Evolutionary conservation across 2,113 vertebrate genomes (phyloP), one percentile per base, ranked within the genome.

Genomic region (Phainopepla nitens): DNA sequence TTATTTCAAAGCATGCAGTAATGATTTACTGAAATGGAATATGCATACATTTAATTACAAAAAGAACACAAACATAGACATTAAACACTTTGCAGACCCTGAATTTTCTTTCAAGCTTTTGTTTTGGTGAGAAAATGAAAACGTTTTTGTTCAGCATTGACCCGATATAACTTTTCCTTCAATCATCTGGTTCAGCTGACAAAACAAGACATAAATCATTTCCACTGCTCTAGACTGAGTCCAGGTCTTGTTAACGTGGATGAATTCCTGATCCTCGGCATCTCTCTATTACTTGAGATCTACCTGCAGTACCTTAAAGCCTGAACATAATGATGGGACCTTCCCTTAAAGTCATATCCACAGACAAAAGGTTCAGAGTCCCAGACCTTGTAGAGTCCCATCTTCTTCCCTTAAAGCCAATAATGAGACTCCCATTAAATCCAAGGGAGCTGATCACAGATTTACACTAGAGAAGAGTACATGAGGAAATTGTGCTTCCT

Each of bases 121-220:
- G 69, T 92, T 95, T 89, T 82, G 65, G 60, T 94, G 77, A 95
- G 49, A 78, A 94, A 94, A 92, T 20, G 69, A 94, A 94, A 95
- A 94, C 8, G 4, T 64, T 94, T 94, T 96, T 54, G 61, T 79
- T 96, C 56, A 0, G 22, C 65, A 57, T 29, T 95, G 89, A 95
- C 94, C 81, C 66, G 92, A 45, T 53, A 69, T 64, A 90, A 92
- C 76, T 90, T 89, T 77, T 78, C 68, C 47, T 95, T 89, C 89
- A 71, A 60, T 80, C 60, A 81, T 68, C 56, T 90, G 45, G 58
- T 95, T 91, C 56, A 75, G 65, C 49, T 2, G 1, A 84, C 87
- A 94, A 92, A 95, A 85, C 79, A 94, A 86, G 61, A 64, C 64
- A 41, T 60, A 78, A 94, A 95, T 91, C 1, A 95, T 69, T 94